These are phyloP conservation scores for Altica lythri DNA, from an alignment of 2,888 invertebrate genomes.

Conservation along the genomic window DNA sequence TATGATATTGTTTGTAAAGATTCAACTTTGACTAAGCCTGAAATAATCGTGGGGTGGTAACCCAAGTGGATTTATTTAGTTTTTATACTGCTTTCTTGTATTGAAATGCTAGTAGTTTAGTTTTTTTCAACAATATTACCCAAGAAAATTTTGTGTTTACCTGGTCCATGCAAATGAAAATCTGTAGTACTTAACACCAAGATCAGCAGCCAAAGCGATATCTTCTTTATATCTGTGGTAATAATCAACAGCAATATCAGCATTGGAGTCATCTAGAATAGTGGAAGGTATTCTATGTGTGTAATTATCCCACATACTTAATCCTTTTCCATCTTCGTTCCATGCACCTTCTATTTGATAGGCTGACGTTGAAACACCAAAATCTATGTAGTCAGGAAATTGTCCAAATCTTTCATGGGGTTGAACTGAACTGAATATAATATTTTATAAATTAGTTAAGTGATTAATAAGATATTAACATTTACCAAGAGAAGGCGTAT, in stretches of 20 bases:
- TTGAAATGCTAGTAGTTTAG: neutral
- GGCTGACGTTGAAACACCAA: conserved; percentile 33
- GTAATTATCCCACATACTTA: conserved; percentile 71
- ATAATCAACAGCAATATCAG: conserved; percentile 70
- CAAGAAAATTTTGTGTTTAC: conserved; percentile 5
- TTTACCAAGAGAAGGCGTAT: no score
- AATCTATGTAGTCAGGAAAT: conserved; percentile 32
- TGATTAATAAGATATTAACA: no score
- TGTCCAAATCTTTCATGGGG: no score
- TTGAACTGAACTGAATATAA: no score
- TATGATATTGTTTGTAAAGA: no score
- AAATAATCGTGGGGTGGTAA: no score
- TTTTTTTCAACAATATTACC: no score
- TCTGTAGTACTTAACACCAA: conserved; percentile 62
- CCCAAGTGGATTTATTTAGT: neutral
- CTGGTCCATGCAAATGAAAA: conserved; percentile 71
- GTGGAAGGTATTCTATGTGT: conserved; percentile 60
- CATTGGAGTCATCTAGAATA: conserved; percentile 54
- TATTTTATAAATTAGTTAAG: no score
- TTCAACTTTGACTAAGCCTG: no score
- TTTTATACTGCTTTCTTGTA: neutral
- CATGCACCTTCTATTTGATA: conserved; percentile 44
- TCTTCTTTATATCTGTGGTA: conserved; percentile 67
- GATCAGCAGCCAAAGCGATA: conserved; percentile 59
- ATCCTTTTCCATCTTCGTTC: conserved; percentile 59